A percentile compares a stretch with the other conserved stretches of the same genome.
Conservation (phyloP, 1,140 invertebrate genomes). For the Dufourea novaeangliae region DNA sequence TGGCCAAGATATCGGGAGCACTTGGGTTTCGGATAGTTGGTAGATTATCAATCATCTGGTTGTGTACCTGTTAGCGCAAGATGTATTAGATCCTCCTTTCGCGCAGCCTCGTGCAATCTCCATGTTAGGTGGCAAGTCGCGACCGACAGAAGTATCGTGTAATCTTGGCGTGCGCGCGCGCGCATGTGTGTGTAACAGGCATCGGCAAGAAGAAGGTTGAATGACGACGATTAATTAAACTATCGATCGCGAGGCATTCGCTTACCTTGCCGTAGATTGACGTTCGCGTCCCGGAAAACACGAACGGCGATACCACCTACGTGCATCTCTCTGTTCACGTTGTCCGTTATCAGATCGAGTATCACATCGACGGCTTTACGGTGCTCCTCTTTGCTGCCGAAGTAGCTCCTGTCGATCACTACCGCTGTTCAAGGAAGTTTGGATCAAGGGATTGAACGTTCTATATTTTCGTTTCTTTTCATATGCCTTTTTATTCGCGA, state of each 20-base stretch:
- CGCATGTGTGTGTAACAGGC: no score
- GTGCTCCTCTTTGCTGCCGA: conserved; percentile 79
- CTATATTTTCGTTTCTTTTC: not conserved
- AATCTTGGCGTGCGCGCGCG: conserved; percentile 82
- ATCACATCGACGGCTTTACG: conserved; percentile 82
- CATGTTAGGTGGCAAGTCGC: conserved; percentile 87
- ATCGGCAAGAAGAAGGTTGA: not conserved
- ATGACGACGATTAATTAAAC: conserved; percentile 16
- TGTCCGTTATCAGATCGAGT: conserved; percentile 83
- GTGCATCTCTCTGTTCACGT: conserved; percentile 84
- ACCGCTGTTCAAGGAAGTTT: conserved; percentile 62
- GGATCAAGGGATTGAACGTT: not conserved
- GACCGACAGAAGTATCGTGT: conserved; percentile 86
- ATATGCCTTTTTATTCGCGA: no score
- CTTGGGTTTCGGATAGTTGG: no score
- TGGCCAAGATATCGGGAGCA: no score
- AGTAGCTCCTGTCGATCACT: conserved; percentile 72
- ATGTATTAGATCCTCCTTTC: conserved; percentile 85
- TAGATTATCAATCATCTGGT: no score
- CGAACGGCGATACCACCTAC: conserved; percentile 85
- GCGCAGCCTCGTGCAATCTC: conserved; percentile 83
- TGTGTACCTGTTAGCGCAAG: conserved; percentile 85
- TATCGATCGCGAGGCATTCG: not conserved
- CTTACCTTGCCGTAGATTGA: conserved; percentile 85
- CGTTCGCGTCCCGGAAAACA: conserved; percentile 85